Evolutionary conservation across 1,140 invertebrate genomes (phyloP).

Genomic region (Polypedilum vanderplanki): DNA sequence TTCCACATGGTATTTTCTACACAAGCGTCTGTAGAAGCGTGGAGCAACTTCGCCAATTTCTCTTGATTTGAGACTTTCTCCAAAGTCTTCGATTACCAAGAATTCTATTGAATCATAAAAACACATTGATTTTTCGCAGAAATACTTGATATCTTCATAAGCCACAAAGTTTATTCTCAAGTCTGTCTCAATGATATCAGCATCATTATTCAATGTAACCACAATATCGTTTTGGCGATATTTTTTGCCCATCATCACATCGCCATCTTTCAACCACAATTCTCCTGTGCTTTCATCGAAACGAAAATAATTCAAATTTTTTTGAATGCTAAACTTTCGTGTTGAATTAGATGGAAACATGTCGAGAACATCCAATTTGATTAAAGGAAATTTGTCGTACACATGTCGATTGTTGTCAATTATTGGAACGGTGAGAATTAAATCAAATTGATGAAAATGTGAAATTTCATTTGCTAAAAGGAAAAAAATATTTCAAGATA

Average conservation of each 20-base stretch:
- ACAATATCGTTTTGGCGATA: background rate
- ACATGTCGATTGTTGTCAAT: background rate
- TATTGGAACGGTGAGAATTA: background rate
- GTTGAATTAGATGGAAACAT: background rate
- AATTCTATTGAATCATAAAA: background rate
- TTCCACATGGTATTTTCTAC: conserved; percentile 4
- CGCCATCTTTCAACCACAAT: background rate
- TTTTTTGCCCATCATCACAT: background rate
- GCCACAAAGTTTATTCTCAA: background rate
- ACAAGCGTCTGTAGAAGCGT: background rate
- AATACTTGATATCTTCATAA: background rate
- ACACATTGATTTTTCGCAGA: background rate
- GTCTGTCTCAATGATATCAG: background rate
- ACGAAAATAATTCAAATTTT: background rate
- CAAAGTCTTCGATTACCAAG: background rate
- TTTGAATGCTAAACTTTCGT: background rate
- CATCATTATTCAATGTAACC: background rate
- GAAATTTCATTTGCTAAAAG: background rate
- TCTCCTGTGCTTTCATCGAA: background rate
- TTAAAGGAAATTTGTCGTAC: background rate
- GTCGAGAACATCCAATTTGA: background rate
- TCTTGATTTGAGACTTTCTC: background rate
- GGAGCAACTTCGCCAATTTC: conserved; percentile 1
- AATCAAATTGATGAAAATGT: background rate
- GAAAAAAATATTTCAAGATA: background rate